phyloP scores from a whole-genome alignment of 2,888 invertebrate genomes.

The Polia nebulosa region DNA sequence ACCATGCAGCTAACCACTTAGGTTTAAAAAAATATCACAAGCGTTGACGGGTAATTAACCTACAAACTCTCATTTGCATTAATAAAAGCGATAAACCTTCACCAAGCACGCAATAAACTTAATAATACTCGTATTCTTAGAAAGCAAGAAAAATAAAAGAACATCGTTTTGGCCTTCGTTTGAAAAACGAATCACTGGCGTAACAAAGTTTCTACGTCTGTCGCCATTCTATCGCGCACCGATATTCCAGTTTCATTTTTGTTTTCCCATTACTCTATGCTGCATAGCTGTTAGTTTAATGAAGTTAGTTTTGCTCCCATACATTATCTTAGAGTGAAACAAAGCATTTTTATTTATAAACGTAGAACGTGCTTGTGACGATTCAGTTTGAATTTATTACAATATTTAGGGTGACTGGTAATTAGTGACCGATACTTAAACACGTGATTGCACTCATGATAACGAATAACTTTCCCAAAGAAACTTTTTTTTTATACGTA shows the following conservation, averaged over 20 bases:
- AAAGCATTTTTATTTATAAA: slow-evolving; percentile 6
- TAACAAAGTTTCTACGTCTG: background rate
- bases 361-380: slow-evolving; percentile 40
- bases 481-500: too few species aligned
- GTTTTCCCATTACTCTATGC: slow-evolving; percentile 13
- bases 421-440: too few species aligned
- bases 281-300: slow-evolving; percentile 18
- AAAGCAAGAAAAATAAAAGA: background rate
- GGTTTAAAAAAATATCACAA: background rate
- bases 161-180: background rate
- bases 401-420: too few species aligned
- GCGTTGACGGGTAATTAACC: slow-evolving; percentile 21
- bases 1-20: background rate
- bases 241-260: slow-evolving; percentile 19
- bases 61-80: slow-evolving; percentile 12
- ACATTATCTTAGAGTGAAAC: slow-evolving; percentile 9
- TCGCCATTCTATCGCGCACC: background rate
- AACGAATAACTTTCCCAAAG: too few species aligned
- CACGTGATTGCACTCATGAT: too few species aligned
- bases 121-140: too few species aligned
- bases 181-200: background rate
- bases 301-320: slow-evolving; percentile 4
- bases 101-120: too few species aligned
- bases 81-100: slow-evolving; percentile 8
- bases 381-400: slow-evolving; percentile 24